Conservation (phyloP, 2,797 vertebrate genomes). For the Pristis pectinata region DNA sequence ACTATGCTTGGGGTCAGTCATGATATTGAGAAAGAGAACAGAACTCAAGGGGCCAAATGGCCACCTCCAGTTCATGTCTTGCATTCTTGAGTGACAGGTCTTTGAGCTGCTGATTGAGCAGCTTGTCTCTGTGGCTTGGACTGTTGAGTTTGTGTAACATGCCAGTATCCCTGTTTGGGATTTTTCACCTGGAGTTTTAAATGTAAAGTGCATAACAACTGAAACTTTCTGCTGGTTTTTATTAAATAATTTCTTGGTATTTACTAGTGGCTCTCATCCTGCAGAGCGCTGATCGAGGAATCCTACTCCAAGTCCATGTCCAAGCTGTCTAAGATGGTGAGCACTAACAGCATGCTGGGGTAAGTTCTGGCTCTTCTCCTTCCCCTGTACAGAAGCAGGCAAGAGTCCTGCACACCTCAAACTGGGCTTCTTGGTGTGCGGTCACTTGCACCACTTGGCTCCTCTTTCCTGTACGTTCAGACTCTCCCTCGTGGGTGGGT, state of each 20-base stretch:
- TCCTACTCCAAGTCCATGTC: slow-evolving; percentile 91
- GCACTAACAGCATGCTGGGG: slow-evolving; percentile 81
- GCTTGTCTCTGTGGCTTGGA: too few relatives aligned
- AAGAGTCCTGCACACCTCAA: not conserved
- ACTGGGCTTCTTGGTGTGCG: not conserved
- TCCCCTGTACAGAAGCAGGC: not conserved
- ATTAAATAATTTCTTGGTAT: not conserved
- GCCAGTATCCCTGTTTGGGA: not conserved
- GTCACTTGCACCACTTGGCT: not conserved
- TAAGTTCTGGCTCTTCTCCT: slow-evolving; percentile 49
- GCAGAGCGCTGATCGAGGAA: slow-evolving; percentile 83
- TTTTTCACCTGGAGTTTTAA: not conserved
- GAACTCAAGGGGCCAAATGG: too few relatives aligned
- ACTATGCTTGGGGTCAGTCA: too few relatives aligned
- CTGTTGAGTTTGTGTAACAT: too few relatives aligned
- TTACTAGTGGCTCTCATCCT: not conserved
- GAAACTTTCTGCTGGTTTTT: not conserved
- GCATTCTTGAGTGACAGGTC: not conserved
- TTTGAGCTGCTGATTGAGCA: not conserved
- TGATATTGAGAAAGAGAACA: too few relatives aligned
- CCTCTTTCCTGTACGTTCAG: not conserved
- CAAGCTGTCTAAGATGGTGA: slow-evolving; percentile 85
- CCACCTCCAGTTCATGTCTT: too few relatives aligned
- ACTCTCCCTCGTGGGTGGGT: not conserved
- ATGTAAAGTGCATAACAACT: not conserved